Percentiles rank a stretch among this genome's conserved stretches.
Evolutionary conservation across 2,888 invertebrate genomes (phyloP).

Genomic region (Caenorhabditis sinica): DNA sequence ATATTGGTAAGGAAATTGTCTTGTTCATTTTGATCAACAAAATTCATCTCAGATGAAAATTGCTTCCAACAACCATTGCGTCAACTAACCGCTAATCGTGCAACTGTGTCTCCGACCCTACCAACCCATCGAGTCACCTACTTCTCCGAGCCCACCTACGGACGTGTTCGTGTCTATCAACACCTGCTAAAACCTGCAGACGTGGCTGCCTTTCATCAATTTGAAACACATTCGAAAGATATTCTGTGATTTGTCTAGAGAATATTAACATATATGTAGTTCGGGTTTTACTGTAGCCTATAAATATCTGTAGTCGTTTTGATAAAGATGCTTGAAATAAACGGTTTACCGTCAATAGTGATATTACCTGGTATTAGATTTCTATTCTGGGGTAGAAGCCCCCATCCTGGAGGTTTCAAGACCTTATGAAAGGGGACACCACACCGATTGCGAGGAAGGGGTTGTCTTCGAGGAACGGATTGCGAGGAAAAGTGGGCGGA

Average conservation of each 20-base stretch:
- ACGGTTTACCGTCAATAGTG: no score
- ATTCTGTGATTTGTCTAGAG: conserved; percentile 5
- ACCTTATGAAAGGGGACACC: no score
- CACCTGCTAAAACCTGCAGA: conserved; percentile 56
- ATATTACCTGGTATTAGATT: no score
- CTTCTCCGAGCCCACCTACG: conserved; percentile 54
- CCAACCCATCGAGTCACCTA: conserved; percentile 66
- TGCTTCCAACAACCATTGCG: conserved; percentile 55
- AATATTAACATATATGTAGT: neutral
- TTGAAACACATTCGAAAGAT: conserved; percentile 60
- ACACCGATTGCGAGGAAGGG: no score
- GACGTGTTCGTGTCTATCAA: conserved; percentile 53
- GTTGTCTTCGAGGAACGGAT: no score
- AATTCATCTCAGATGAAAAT: conserved; percentile 58
- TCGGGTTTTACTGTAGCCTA: conserved; percentile 16
- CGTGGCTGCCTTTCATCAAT: conserved; percentile 48
- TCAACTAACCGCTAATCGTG: conserved; percentile 28
- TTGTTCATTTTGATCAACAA: no score
- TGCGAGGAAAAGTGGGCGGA: no score
- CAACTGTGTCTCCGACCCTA: conserved; percentile 22
- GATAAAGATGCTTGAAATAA: neutral
- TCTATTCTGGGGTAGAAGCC: no score
- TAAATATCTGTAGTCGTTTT: neutral
- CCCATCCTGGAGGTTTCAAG: no score
- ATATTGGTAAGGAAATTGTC: conserved; percentile 50